Base-by-base conservation (phyloP, 2,797 vertebrate genomes). In the Acanthurus leucopareius region DNA sequence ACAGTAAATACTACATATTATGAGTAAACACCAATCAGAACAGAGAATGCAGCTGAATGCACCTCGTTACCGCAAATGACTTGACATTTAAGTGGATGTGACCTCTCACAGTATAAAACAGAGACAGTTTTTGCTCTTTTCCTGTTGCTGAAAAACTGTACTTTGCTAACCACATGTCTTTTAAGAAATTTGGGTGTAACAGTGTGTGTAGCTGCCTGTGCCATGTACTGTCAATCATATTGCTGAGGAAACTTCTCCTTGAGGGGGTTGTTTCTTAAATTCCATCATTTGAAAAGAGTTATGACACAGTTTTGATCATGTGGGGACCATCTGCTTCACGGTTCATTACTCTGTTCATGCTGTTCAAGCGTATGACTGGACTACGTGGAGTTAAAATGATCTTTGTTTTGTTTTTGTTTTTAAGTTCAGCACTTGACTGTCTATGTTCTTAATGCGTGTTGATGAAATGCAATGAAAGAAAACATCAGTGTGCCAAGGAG, bases 281-380 rank as follows among this genome's bases (percentile, higher is more conserved):
- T 32, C 28, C 28, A 32, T 32, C 28, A 32, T 32, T 32, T 32
- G 3, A 32, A 32, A 32, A 32, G 3, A 32, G 4, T 32, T 32
- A 57, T 62, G 35, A 11, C 42, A 45, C 35, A 32, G 61, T 25
- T 57, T 56, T 45, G 6, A 35, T 14, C 17, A 40, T 52, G 16
- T 57, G 0, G 15, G 19, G 35, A 67, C 44, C 42, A 42, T 75
- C 32, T 51, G 61, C 54, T 51, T 2, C 5, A 16, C 35, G 5
- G 11, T 75, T 52, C 19, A 38, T 58, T 38, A 67, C 51, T 72
- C 62, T 53, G 44, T 15, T 2, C 49, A 17, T 61, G 32, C 47
- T 67, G 28, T 20, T 11, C 52, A 16, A 19, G 8, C 15, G 9
- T 38, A 4, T 38, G 35, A 5, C 57, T 22, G 19, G 22, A 10